Conservation (phyloP, 2,888 invertebrate species). For the Loripinus fragilis region DNA sequence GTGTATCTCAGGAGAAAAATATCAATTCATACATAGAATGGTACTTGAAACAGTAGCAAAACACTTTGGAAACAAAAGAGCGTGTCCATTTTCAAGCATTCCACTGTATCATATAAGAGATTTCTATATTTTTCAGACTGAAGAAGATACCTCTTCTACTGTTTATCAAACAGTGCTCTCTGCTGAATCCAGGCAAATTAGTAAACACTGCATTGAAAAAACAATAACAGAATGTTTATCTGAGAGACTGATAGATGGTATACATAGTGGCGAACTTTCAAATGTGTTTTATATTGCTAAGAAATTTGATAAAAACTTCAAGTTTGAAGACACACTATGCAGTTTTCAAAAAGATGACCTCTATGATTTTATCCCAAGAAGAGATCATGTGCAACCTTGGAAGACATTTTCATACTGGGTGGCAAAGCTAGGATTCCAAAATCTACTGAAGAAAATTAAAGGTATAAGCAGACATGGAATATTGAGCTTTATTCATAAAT, state of each 20-base stretch:
- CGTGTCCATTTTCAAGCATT: not conserved
- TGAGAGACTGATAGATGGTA: not conserved
- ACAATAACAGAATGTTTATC: not conserved
- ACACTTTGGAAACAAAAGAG: not conserved
- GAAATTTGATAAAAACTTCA: not conserved
- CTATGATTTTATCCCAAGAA: not conserved
- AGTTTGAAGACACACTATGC: not conserved
- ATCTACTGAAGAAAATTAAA: not conserved
- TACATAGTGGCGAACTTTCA: slow-evolving; percentile 4
- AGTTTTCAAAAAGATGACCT: not conserved
- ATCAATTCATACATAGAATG: not conserved
- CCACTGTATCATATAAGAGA: slow-evolving; percentile 8
- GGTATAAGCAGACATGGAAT: not conserved
- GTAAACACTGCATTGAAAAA: not conserved
- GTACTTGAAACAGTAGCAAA: slow-evolving; percentile 11
- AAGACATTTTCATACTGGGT: slow-evolving; percentile 7
- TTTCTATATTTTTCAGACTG: not conserved
- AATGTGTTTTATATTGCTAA: not conserved
- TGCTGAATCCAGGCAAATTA: not conserved
- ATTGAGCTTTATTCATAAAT: not conserved
- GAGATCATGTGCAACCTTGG: not conserved
- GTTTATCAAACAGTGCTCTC: not conserved
- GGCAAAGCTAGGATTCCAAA: not conserved
- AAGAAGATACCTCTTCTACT: not conserved
- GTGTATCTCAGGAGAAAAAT: too few relatives aligned